Evolutionary conservation across 2,113 vertebrate genomes (phyloP).

Genomic region (Hippocampus guttulatus): DNA sequence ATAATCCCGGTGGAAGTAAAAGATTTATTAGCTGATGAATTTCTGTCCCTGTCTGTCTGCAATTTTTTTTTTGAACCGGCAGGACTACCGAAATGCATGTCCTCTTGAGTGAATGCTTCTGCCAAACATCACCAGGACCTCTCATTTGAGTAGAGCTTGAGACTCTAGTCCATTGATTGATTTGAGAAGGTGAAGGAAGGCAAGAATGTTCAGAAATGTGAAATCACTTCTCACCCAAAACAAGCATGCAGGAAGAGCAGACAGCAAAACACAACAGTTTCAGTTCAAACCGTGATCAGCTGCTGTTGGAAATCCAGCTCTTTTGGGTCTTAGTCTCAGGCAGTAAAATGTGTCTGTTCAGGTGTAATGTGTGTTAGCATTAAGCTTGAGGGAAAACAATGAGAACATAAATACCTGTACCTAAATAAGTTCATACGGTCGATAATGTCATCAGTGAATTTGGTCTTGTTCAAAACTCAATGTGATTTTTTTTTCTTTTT

Average conservation of each 20-base stretch:
- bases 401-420: not conserved
- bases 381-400: not conserved
- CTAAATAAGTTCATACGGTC: no score
- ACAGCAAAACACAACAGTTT: no score
- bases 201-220: not conserved
- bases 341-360: not conserved
- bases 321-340: not conserved
- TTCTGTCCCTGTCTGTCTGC: conserved; percentile 19
- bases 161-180: no score
- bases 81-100: conserved; percentile 12
- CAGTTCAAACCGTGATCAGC: not conserved
- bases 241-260: no score
- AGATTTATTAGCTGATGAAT: conserved; percentile 63
- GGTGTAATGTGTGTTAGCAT: no score
- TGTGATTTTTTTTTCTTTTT: not conserved
- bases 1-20: conserved; percentile 53
- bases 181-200: not conserved
- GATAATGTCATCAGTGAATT: not conserved
- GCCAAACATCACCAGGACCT: not conserved
- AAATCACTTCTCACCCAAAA: not conserved
- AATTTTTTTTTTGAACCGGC: conserved; percentile 6
- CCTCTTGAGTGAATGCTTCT: not conserved
- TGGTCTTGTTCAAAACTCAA: not conserved
- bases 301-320: not conserved
- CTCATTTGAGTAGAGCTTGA: not conserved